Percentiles rank a stretch among this genome's conserved stretches.
Conservation (phyloP, 2,888 invertebrate genomes). For the Zygaena filipendulae region DNA sequence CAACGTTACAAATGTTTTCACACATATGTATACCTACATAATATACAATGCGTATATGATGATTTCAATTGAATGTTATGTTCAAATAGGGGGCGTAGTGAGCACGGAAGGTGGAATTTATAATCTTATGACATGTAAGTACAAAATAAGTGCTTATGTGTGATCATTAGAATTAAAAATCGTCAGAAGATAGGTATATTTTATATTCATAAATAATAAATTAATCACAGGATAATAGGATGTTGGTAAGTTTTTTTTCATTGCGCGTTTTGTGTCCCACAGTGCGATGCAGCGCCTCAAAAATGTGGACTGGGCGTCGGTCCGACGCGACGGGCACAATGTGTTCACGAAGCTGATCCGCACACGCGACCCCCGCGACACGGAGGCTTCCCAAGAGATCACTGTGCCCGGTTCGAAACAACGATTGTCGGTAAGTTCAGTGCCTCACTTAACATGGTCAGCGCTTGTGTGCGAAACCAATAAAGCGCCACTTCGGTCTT, state of each 20-base stretch:
- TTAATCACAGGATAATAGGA: too few relatives aligned
- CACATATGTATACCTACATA: not conserved
- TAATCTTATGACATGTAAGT: too few relatives aligned
- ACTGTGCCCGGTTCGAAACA: constrained; percentile 47
- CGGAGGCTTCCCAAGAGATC: constrained; percentile 66
- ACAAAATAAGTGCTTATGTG: too few relatives aligned
- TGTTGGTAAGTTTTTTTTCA: too few relatives aligned
- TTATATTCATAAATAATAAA: too few relatives aligned
- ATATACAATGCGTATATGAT: not conserved
- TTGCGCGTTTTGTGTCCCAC: too few relatives aligned
- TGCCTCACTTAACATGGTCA: constrained; percentile 5
- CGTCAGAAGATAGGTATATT: too few relatives aligned
- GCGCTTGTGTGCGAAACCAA: constrained; percentile 3
- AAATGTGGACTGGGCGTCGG: constrained; percentile 65
- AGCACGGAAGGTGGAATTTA: too few relatives aligned
- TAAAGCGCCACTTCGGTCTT: too few relatives aligned
- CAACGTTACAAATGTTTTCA: not conserved
- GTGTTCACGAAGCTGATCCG: constrained; percentile 86
- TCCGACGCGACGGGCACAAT: constrained; percentile 74
- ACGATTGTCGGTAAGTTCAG: constrained; percentile 76
- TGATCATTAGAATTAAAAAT: too few relatives aligned
- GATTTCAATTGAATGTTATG: too few relatives aligned
- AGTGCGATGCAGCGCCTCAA: constrained; percentile 28
- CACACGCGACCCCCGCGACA: constrained; percentile 80
- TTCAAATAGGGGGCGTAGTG: too few relatives aligned